Evolutionary conservation across 1,140 invertebrate species (phyloP).

Genomic region (Lepidurus apus): DNA sequence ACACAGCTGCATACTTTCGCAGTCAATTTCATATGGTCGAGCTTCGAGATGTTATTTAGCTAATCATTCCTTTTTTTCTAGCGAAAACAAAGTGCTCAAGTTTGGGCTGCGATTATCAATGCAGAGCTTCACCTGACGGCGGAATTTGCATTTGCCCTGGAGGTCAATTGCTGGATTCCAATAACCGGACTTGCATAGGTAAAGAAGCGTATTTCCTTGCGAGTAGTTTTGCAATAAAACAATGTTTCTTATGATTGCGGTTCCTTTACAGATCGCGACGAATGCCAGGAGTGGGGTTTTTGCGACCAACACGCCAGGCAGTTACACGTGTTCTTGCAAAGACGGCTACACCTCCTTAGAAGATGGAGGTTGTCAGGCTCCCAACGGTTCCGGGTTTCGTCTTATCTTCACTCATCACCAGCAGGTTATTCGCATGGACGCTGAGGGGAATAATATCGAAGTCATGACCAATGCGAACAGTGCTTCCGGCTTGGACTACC

Average conservation of each 20-base stretch:
- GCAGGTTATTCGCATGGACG: conserved; percentile 63
- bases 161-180: conserved; percentile 61
- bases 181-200: conserved; percentile 79
- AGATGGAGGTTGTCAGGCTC: conserved; percentile 60
- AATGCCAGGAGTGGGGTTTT: conserved; percentile 89
- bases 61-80: conserved; percentile 42
- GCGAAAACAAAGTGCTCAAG: conserved; percentile 68
- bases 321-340: conserved; percentile 78
- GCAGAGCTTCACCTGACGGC: conserved; percentile 78
- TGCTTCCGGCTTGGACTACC: conserved; percentile 81
- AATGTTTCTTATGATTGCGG: neutral
- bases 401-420: conserved; percentile 80
- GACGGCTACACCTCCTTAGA: conserved; percentile 65
- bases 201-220: conserved; percentile 36
- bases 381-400: conserved; percentile 52
- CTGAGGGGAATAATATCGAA: conserved; percentile 48
- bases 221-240: neutral
- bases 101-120: conserved; percentile 81
- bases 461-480: conserved; percentile 67
- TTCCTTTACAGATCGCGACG: conserved; percentile 65
- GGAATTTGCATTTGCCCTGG: conserved; percentile 81
- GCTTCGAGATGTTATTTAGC: no score
- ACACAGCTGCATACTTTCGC: no score
- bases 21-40: no score
- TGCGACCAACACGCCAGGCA: conserved; percentile 86